A percentile compares a stretch with the other conserved stretches of the same genome.
Evolutionary conservation across 2,888 invertebrate genomes (phyloP).

Genomic region (Phyllotreta cruciferae): DNA sequence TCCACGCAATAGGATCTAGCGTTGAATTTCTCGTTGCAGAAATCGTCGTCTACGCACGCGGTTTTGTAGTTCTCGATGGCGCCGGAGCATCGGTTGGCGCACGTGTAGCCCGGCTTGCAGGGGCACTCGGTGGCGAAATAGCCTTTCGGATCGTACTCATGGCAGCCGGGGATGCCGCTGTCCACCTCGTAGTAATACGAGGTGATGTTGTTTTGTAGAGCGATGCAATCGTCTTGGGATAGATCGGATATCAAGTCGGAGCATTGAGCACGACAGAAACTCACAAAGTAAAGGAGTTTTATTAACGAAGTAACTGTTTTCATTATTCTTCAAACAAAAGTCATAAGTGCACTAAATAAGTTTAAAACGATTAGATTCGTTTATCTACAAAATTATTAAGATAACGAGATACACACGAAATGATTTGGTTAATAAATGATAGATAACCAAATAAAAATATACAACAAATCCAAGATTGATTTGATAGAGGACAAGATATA

Average conservation of each 20-base stretch:
- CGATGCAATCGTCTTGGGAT: conserved; percentile 41
- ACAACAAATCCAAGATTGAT: no score
- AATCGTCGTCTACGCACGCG: conserved; percentile 8
- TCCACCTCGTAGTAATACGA: conserved; percentile 37
- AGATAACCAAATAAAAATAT: no score
- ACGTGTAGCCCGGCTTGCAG: conserved; percentile 55
- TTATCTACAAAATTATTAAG: no score
- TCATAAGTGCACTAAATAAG: no score
- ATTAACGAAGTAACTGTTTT: no score
- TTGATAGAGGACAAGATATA: no score
- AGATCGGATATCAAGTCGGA: conserved; percentile 41
- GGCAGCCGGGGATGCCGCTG: conserved; percentile 35
- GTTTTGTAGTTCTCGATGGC: conserved; percentile 8
- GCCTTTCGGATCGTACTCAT: conserved; percentile 31
- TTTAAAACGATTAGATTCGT: no score
- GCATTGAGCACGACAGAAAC: no score
- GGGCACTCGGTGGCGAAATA: conserved; percentile 19
- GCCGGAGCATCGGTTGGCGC: conserved; percentile 44
- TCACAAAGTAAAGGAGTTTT: no score
- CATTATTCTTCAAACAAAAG: no score
- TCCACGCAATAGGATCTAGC: conserved; percentile 24
- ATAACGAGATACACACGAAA: no score
- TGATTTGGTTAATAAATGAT: no score
- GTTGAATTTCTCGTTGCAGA: conserved; percentile 17
- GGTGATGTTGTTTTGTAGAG: conserved; percentile 11